Conservation (phyloP, 2,113 vertebrate genomes). For the Chelonoidis abingdonii region DNA sequence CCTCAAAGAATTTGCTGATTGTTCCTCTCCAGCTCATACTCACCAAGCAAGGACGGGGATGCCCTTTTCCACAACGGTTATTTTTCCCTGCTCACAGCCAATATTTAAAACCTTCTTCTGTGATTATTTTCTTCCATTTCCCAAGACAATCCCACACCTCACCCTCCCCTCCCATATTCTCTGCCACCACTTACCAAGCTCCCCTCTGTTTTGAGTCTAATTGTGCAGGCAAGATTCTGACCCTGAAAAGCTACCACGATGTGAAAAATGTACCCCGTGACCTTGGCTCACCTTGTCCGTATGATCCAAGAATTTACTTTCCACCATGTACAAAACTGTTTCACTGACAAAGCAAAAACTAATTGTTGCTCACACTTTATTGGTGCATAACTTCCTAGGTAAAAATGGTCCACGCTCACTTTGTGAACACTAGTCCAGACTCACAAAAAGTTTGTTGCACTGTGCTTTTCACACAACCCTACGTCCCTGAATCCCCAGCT, state of each 20-base stretch:
- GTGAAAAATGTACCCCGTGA: not conserved
- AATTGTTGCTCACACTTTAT: not conserved
- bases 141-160: not conserved
- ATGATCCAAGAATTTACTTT: not conserved
- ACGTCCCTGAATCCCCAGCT: not conserved
- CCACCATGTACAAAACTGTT: not conserved
- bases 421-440: not conserved
- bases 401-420: fast-evolving
- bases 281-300: constrained; percentile 18
- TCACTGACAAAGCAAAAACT: constrained; percentile 10
- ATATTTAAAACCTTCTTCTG: not conserved
- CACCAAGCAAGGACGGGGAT: not conserved
- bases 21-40: not conserved
- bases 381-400: not conserved
- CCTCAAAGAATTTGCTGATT: not conserved
- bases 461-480: fast-evolving
- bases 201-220: not conserved
- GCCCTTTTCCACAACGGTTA: not conserved
- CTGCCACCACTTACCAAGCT: not conserved
- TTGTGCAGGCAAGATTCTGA: not conserved
- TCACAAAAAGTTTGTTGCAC: not conserved
- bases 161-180: not conserved
- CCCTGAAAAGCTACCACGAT: not conserved
- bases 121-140: not conserved
- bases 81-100: not conserved